Conservation (phyloP, 2,113 vertebrate genomes). For the Aplodontia rufa region DNA sequence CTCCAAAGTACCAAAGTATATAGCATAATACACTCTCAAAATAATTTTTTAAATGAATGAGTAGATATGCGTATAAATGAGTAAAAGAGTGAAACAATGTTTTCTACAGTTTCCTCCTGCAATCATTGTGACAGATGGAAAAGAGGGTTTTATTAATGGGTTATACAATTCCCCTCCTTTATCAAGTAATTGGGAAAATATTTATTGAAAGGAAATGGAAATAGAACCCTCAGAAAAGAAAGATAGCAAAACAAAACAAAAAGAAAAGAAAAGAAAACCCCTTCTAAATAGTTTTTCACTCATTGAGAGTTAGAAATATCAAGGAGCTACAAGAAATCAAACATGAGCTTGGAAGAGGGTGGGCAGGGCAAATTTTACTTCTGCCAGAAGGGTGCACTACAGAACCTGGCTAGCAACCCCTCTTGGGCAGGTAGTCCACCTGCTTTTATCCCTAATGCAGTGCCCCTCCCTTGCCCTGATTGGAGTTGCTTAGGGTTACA, state of each 20-base stretch:
- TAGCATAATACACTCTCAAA: not conserved
- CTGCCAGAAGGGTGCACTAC: too few species aligned
- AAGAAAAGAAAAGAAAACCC: not conserved
- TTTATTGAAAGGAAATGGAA: slow-evolving; percentile 22
- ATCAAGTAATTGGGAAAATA: not conserved
- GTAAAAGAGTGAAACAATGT: not conserved
- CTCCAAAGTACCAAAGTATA: not conserved
- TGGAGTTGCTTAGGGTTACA: too few species aligned
- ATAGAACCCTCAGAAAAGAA: slow-evolving; percentile 16
- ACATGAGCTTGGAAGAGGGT: too few species aligned
- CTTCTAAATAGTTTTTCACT: not conserved
- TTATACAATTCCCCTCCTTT: not conserved
- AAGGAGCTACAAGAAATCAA: too few species aligned
- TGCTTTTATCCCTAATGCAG: too few species aligned
- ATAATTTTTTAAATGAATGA: not conserved
- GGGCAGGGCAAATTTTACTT: too few species aligned
- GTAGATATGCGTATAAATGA: not conserved
- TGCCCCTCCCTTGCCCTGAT: too few species aligned
- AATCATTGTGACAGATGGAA: not conserved
- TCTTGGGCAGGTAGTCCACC: too few species aligned
- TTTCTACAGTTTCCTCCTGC: not conserved
- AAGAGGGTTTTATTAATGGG: not conserved
- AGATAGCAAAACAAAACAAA: not conserved
- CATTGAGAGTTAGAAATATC: too few species aligned
- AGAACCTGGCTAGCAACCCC: too few species aligned